Percentiles rank a stretch among this genome's conserved stretches.
Conservation (phyloP, 2,888 invertebrate genomes). For the Omphaloscelis lunosa region DNA sequence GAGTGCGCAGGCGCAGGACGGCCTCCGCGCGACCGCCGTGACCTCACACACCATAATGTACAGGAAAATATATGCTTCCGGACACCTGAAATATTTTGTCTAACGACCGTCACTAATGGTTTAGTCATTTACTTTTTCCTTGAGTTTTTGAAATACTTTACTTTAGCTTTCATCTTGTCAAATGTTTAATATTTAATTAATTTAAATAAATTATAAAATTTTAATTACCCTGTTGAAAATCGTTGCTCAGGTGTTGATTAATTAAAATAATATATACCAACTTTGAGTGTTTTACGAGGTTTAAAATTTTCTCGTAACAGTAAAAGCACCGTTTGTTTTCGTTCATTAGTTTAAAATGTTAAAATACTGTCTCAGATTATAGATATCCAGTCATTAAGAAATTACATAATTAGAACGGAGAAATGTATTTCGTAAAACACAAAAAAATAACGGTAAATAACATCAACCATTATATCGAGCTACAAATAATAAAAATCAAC, state of each 20-base stretch:
- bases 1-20: conserved; percentile 53
- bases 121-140: conserved; percentile 33
- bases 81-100: conserved; percentile 65
- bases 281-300: conserved; percentile 16
- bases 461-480: neutral
- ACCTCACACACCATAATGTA: conserved; percentile 71
- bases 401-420: conserved; percentile 11
- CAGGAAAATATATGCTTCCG: conserved; percentile 74
- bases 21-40: conserved; percentile 63
- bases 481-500: neutral
- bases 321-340: conserved; percentile 19
- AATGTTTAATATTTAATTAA: neutral
- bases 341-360: conserved; percentile 8
- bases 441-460: conserved; percentile 10
- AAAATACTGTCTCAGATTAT: conserved; percentile 8
- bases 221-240: neutral
- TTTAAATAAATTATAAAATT: neutral
- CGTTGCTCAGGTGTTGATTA: neutral
- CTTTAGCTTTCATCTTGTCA: neutral
- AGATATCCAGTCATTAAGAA: neutral
- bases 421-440: conserved; percentile 13
- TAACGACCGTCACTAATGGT: conserved; percentile 57
- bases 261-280: conserved; percentile 11
- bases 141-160: conserved; percentile 10
- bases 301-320: neutral